Conservation (phyloP, 1,140 invertebrate species). For the Drosophila pallidifrons region DNA sequence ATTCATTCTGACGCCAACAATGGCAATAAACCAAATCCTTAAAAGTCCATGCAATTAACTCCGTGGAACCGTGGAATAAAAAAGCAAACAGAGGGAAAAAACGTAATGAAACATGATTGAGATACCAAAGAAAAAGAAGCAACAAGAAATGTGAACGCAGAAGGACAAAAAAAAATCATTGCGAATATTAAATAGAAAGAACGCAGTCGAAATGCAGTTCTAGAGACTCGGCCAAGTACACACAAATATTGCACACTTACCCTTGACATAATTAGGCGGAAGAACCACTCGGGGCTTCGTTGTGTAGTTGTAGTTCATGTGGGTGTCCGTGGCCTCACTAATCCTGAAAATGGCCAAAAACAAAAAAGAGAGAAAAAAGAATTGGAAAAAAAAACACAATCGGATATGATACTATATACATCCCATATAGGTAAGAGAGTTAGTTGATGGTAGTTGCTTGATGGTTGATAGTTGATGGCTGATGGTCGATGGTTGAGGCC, state of each 20-base stretch:
- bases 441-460: neutral
- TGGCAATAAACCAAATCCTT: slow-evolving; percentile 30
- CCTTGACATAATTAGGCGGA: slow-evolving; percentile 90
- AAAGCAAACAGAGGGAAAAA: slow-evolving; percentile 26
- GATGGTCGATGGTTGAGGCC: slow-evolving; percentile 8
- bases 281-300: slow-evolving; percentile 88
- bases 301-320: slow-evolving; percentile 88
- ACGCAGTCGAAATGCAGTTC: slow-evolving; percentile 5
- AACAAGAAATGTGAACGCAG: neutral
- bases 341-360: slow-evolving; percentile 72
- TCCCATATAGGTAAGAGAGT: neutral
- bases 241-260: slow-evolving; percentile 84
- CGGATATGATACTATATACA: slow-evolving; percentile 37
- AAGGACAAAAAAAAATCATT: slow-evolving; percentile 7
- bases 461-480: neutral
- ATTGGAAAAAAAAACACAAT: slow-evolving; percentile 26
- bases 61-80: slow-evolving; percentile 32
- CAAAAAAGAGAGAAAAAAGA: slow-evolving; percentile 21
- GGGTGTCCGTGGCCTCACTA: slow-evolving; percentile 85
- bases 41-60: slow-evolving; percentile 61
- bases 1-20: slow-evolving; percentile 36
- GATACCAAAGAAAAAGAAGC: slow-evolving; percentile 30
- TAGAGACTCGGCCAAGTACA: slow-evolving; percentile 4
- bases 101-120: slow-evolving; percentile 16
- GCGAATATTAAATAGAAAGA: slow-evolving; percentile 15